Evolutionary conservation across 2,888 invertebrate species (phyloP).

Genomic region (Tetranychus piercei): DNA sequence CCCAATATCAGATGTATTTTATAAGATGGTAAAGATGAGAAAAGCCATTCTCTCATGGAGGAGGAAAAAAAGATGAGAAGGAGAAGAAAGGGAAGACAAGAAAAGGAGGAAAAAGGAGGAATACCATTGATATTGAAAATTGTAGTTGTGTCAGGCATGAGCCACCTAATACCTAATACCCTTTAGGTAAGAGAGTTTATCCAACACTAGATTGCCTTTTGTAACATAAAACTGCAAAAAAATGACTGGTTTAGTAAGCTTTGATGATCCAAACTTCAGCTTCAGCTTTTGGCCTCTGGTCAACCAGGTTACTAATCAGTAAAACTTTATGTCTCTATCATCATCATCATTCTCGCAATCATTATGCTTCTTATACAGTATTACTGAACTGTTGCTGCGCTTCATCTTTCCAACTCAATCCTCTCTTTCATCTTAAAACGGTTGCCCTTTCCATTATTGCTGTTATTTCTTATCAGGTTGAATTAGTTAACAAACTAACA

Average conservation of each 20-base stretch:
- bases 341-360: not conserved
- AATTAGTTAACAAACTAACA: no score
- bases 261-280: not conserved
- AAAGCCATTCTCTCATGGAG: not conserved
- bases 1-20: not conserved
- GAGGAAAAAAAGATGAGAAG: no score
- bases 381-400: not conserved
- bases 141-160: not conserved
- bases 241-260: not conserved
- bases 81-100: no score
- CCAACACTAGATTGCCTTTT: not conserved
- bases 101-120: no score
- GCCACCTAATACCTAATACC: not conserved
- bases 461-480: no score
- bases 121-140: no score
- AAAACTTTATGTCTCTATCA: not conserved
- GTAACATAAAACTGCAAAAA: not conserved
- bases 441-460: no score
- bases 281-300: slow-evolving; percentile 1
- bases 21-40: not conserved
- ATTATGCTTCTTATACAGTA: not conserved
- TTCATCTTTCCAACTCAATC: not conserved
- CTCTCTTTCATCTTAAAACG: not conserved
- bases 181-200: not conserved
- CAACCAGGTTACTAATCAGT: slow-evolving; percentile 1